Evolutionary conservation across 1,140 invertebrate species (phyloP), one percentile per base, ranked within the genome.

Genomic region (Drosophila leontia): DNA sequence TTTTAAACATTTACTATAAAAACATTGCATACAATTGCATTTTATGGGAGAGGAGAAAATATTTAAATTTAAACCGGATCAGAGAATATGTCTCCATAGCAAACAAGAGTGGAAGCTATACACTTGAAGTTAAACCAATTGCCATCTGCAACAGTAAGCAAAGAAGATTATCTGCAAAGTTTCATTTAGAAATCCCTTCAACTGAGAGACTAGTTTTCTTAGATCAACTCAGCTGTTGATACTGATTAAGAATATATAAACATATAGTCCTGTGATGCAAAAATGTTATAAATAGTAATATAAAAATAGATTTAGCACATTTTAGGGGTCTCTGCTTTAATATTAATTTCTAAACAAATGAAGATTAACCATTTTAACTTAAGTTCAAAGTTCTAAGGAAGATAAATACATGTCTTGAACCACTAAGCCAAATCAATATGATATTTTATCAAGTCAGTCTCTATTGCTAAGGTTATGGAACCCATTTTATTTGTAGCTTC

Each of bases 391-490:
- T 39, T n/a, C 19, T 23, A 11, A 39, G n/a, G 13, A 60, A 23
- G 19, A 60, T 42, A 26, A 13, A 60, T 64, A 3, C 34, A 34
- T 41, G 3, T 60, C 37, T 19, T n/a, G 8, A 42, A 17, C 29
- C n/a, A 37, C 29, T 61, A 13, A 34, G 23, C 5, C n/a, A 39
- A 8, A 35, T 9, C n/a, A 42, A 61, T 60, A 12, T 19, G 19
- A 13, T 42, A 61, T 23, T 60, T 42, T 35, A 57, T 19, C 29
- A 62, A 45, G 58, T 63, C 63, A 47, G 32, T 57, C 19, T n/a
- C 34, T 23, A 19, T 69, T 45, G 3, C 29, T 45, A 26, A 29
- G 53, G 69, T 70, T 71, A 34, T 41, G 37, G 37, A 50, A 60
- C 55, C 55, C n/a, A 29, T 37, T 63, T 26, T n/a, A 17, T 45